Evolutionary conservation across 2,888 invertebrate genomes (phyloP).

Genomic region (Drosophila cracens): DNA sequence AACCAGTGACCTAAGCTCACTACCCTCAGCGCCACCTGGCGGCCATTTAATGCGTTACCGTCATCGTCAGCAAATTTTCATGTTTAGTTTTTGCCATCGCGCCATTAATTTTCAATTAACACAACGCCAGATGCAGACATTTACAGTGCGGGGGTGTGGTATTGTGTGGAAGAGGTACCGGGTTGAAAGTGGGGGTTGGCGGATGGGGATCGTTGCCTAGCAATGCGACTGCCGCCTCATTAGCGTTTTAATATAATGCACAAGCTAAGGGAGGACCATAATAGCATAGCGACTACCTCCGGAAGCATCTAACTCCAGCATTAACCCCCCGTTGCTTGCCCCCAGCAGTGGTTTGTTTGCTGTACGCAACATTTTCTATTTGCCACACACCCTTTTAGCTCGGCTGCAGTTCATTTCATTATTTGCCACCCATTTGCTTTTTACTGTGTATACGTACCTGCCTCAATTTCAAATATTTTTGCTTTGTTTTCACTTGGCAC

Average conservation of each 20-base stretch:
- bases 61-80: conserved; percentile 70
- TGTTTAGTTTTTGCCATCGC: conserved; percentile 79
- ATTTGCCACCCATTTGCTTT: conserved; percentile 39
- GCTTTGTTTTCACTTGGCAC: not conserved
- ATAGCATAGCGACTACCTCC: conserved; percentile 15
- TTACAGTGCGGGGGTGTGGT: not conserved
- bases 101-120: conserved; percentile 79
- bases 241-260: conserved; percentile 65
- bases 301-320: not conserved
- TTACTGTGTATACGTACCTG: conserved; percentile 30
- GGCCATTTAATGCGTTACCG: conserved; percentile 34
- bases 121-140: conserved; percentile 71
- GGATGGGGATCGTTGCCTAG: conserved; percentile 4
- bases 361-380: conserved; percentile 33
- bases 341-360: conserved; percentile 52
- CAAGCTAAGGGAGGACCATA: conserved; percentile 57
- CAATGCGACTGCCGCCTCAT: conserved; percentile 51
- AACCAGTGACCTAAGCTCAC: not conserved
- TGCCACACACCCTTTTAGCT: not conserved
- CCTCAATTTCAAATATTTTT: conserved; percentile 57
- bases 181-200: not conserved
- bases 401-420: conserved; percentile 74
- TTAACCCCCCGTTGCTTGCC: not conserved
- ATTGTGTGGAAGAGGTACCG: not conserved
- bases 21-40: conserved; percentile 61